Evolutionary conservation across 2,113 vertebrate species (phyloP).

Genomic region (Peromyscus californicus): DNA sequence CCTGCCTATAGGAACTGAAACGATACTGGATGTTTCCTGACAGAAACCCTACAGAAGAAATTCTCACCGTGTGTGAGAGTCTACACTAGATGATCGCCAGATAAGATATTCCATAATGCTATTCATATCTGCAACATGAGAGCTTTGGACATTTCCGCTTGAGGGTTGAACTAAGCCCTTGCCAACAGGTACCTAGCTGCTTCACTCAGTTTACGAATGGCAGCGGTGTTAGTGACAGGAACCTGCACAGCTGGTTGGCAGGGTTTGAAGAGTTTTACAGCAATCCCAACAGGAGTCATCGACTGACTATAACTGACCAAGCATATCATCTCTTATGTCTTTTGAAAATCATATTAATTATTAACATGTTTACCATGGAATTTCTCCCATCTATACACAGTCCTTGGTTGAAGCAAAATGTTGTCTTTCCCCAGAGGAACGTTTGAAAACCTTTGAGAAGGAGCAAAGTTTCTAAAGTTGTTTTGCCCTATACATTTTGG

Average conservation of each 20-base stretch:
- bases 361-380: constrained; percentile 35
- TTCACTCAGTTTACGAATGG: neutral
- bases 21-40: neutral
- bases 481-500: neutral
- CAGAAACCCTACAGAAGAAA: neutral
- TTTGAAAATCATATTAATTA: constrained; percentile 38
- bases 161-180: neutral
- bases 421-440: neutral
- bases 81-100: neutral
- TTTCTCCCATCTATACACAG: neutral
- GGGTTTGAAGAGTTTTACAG: constrained; percentile 14
- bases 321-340: neutral
- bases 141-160: neutral
- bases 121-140: neutral
- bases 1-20: neutral
- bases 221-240: too few species aligned
- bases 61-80: neutral
- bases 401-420: neutral
- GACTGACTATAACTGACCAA: constrained; percentile 35
- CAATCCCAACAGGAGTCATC: constrained; percentile 25
- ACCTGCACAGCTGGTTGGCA: neutral
- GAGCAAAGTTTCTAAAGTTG: neutral
- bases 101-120: neutral
- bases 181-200: neutral
- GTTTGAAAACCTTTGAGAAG: neutral